These are phyloP conservation scores for Fringilla coelebs DNA, from an alignment of 2,797 vertebrate species.

Conservation along the genomic window DNA sequence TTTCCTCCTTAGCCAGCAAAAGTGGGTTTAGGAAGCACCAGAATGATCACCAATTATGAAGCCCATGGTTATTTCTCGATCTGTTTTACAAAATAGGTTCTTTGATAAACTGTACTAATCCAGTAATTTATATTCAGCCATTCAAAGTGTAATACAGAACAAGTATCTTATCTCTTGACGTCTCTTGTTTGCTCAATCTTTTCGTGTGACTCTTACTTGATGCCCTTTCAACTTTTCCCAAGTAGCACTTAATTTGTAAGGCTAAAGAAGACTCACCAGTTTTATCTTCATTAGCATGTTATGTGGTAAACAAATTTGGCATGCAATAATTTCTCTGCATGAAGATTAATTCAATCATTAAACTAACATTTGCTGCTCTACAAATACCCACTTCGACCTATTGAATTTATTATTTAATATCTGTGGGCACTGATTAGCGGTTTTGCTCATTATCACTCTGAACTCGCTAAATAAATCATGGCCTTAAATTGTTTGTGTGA, in stretches of 20 bases:
- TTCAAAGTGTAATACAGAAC: neutral
- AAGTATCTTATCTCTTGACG: conserved; percentile 1
- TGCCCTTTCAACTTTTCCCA: neutral
- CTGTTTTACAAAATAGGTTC: neutral
- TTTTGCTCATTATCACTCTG: conserved; percentile 76
- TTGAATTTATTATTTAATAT: conserved; percentile 80
- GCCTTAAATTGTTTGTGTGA: conserved; percentile 67
- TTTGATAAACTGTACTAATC: conserved; percentile 17
- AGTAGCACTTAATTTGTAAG: conserved; percentile 18
- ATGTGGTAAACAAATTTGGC: conserved; percentile 69
- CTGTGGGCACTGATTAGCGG: conserved; percentile 76
- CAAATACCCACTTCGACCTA: conserved; percentile 69
- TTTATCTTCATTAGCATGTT: conserved; percentile 67
- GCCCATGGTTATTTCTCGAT: neutral
- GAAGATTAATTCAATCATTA: conserved; percentile 78
- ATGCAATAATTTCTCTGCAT: conserved; percentile 64
- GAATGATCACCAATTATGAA: neutral
- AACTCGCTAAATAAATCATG: conserved; percentile 72
- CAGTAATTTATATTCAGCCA: conserved; percentile 40
- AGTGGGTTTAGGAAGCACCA: neutral
- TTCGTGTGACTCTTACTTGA: neutral
- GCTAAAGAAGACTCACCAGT: neutral
- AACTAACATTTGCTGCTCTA: conserved; percentile 63
- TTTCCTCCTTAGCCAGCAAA: neutral
- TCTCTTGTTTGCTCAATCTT: neutral